Conservation (phyloP, 2,888 invertebrate genomes). For the Cryptophagus acutangulus region DNA sequence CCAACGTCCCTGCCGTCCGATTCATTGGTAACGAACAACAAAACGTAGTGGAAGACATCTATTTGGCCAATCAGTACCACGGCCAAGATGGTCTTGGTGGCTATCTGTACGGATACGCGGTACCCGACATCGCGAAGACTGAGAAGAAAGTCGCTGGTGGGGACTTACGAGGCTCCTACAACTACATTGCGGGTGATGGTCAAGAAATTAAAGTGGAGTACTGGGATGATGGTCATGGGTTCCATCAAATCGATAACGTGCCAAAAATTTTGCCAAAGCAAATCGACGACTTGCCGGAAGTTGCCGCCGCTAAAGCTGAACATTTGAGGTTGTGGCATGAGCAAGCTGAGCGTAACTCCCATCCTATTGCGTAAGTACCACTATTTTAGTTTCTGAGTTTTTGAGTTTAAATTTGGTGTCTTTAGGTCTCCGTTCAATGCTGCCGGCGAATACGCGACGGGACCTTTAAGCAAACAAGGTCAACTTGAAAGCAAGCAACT, state of each 20-base stretch:
- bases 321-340: constrained; percentile 66
- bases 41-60: constrained; percentile 65
- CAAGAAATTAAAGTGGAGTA: constrained; percentile 63
- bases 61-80: constrained; percentile 66
- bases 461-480: constrained; percentile 30
- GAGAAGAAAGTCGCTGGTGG: constrained; percentile 68
- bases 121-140: constrained; percentile 68
- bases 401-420: constrained; percentile 3
- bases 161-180: constrained; percentile 66
- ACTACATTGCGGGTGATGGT: constrained; percentile 59
- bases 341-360: constrained; percentile 53
- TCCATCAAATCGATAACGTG: constrained; percentile 72
- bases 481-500: constrained; percentile 22
- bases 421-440: constrained; percentile 32
- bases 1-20: constrained; percentile 49
- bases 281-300: constrained; percentile 65
- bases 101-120: constrained; percentile 67
- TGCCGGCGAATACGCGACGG: constrained; percentile 32
- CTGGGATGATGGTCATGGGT: constrained; percentile 71
- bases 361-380: constrained; percentile 38
- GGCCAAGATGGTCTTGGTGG: constrained; percentile 62
- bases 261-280: constrained; percentile 60
- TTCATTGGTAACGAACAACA: constrained; percentile 51
- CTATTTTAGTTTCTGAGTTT: not conserved
- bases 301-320: constrained; percentile 63